phyloP scores from a whole-genome alignment of 1,140 invertebrate genomes.

The Pararge aegeria region DNA sequence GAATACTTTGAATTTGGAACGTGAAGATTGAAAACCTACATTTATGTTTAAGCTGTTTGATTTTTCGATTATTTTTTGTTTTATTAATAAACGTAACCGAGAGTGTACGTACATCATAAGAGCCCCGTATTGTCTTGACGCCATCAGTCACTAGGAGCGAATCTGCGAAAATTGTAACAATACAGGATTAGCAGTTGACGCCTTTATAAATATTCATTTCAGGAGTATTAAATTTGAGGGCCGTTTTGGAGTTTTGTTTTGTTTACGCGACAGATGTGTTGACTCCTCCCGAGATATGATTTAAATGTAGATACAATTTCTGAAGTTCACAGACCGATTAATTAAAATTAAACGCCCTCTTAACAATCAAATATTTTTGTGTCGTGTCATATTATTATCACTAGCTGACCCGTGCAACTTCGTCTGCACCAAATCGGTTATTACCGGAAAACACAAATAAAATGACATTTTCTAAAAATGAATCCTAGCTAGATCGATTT shows the following conservation, averaged over 20 bases:
- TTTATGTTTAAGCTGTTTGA: too few species aligned
- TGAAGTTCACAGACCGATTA: slow-evolving; percentile 2
- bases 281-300: slow-evolving; percentile 25
- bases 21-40: too few species aligned
- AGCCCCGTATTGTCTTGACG: slow-evolving; percentile 67
- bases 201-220: slow-evolving; percentile 78
- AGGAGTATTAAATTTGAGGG: slow-evolving; percentile 60
- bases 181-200: slow-evolving; percentile 74
- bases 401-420: too few species aligned
- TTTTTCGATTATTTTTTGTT: too few species aligned
- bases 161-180: slow-evolving; percentile 69
- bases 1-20: too few species aligned
- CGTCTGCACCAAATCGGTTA: too few species aligned
- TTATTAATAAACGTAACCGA: background rate
- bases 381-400: too few species aligned
- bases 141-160: slow-evolving; percentile 59
- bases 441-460: too few species aligned
- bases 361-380: too few species aligned
- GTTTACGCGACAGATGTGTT: slow-evolving; percentile 66
- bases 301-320: slow-evolving; percentile 22
- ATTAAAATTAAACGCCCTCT: background rate
- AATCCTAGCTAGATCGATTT: too few species aligned
- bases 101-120: slow-evolving; percentile 55
- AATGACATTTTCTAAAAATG: too few species aligned
- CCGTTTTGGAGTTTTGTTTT: slow-evolving; percentile 52